Evolutionary conservation across 2,797 vertebrate genomes (phyloP).

Genomic region (Graptemys geographica): DNA sequence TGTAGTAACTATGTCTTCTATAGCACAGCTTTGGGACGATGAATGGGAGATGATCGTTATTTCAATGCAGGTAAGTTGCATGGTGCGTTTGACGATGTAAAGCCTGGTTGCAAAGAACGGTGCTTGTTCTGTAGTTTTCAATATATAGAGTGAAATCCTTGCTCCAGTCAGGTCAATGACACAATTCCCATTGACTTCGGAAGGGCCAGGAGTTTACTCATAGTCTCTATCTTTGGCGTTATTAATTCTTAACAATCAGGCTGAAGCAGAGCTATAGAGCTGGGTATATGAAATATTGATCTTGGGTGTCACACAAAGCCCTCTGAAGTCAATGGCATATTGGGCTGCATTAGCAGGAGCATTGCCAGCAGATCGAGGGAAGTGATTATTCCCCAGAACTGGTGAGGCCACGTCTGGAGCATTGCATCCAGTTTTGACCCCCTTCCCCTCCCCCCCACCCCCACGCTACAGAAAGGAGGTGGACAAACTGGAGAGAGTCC

Average conservation of each 20-base stretch:
- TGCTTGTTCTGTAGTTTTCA: background rate
- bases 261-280: background rate
- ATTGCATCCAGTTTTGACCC: no score
- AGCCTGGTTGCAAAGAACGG: background rate
- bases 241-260: background rate
- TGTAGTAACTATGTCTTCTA: conserved; percentile 88
- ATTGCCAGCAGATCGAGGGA: no score
- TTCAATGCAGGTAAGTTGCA: conserved; percentile 88
- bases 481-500: no score
- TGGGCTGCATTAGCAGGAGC: no score
- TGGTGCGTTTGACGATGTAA: background rate
- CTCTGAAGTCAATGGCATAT: background rate
- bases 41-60: conserved; percentile 94
- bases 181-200: background rate
- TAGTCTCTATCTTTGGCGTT: background rate
- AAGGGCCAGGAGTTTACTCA: accelerated
- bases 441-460: accelerated
- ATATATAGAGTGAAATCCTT: background rate
- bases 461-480: no score
- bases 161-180: background rate
- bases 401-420: no score
- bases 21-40: conserved; percentile 91
- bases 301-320: background rate
- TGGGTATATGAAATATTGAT: background rate
- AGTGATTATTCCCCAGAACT: no score